A percentile compares a stretch with the other conserved stretches of the same genome.
phyloP scores from a whole-genome alignment of 2,113 vertebrate species.

The Heterotis niloticus region DNA sequence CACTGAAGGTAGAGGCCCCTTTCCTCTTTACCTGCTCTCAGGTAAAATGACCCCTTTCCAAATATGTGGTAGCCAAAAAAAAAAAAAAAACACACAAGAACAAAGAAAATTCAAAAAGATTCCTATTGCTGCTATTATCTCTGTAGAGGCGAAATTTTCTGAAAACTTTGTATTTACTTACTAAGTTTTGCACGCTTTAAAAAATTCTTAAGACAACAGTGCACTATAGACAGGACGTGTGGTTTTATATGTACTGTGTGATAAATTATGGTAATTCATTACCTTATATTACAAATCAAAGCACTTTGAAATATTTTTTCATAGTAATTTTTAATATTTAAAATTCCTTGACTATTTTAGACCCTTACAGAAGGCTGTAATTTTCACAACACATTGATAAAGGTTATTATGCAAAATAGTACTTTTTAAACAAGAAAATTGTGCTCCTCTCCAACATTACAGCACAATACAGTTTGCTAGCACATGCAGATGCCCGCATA shows the following conservation, averaged over 20 bases:
- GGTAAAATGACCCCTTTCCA: constrained; percentile 30
- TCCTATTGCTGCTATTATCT: constrained; percentile 36
- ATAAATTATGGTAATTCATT: constrained; percentile 75
- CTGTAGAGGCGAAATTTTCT: constrained; percentile 38
- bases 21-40: not conserved
- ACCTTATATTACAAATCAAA: constrained; percentile 78
- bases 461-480: constrained; percentile 54
- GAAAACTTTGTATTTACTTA: constrained; percentile 38
- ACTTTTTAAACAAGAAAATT: constrained; percentile 57
- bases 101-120: constrained; percentile 21
- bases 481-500: constrained; percentile 62
- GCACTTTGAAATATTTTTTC: constrained; percentile 62
- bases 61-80: not conserved
- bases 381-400: constrained; percentile 37
- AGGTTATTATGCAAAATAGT: constrained; percentile 51
- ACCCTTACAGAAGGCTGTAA: not conserved
- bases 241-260: constrained; percentile 65
- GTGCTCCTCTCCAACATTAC: constrained; percentile 56
- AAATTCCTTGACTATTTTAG: constrained; percentile 29
- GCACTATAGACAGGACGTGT: constrained; percentile 72
- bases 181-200: constrained; percentile 56
- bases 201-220: constrained; percentile 66
- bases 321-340: constrained; percentile 26
- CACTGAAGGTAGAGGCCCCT: constrained; percentile 5
- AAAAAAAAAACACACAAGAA: not conserved